Percentiles rank a stretch among this genome's conserved stretches.
Evolutionary conservation across 2,888 invertebrate species (phyloP).

Genomic region (Scaptomyza cyrtandrae): DNA sequence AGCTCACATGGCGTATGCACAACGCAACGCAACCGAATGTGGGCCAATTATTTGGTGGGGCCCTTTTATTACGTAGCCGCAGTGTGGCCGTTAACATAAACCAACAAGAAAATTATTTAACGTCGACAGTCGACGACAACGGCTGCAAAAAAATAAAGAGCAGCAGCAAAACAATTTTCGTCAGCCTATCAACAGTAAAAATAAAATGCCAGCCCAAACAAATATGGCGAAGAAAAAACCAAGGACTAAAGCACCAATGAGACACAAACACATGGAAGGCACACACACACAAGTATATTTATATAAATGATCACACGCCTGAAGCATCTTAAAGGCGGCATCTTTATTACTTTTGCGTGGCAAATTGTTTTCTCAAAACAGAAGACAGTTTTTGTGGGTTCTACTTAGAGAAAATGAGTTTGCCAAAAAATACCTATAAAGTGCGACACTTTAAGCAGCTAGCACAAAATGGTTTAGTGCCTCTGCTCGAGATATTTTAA

Average conservation of each 20-base stretch:
- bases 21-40: slow-evolving; percentile 10
- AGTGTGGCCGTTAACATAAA: slow-evolving; percentile 46
- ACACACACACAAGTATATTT: neutral
- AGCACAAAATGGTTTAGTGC: no score
- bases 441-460: neutral
- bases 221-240: slow-evolving; percentile 18
- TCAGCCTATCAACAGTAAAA: slow-evolving; percentile 77
- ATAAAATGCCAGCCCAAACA: slow-evolving; percentile 71
- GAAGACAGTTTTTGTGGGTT: slow-evolving; percentile 7
- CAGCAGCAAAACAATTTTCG: slow-evolving; percentile 64
- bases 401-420: slow-evolving; percentile 48
- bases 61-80: slow-evolving; percentile 63
- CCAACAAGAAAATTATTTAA: slow-evolving; percentile 50
- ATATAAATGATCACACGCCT: slow-evolving; percentile 12
- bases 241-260: slow-evolving; percentile 63
- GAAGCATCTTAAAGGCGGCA: slow-evolving; percentile 43
- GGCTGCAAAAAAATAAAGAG: slow-evolving; percentile 19
- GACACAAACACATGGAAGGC: slow-evolving; percentile 33
- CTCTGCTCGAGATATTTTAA: no score
- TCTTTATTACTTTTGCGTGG: slow-evolving; percentile 58
- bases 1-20: slow-evolving; percentile 24
- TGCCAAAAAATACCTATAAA: slow-evolving; percentile 26
- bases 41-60: slow-evolving; percentile 62
- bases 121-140: slow-evolving; percentile 25
- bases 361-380: slow-evolving; percentile 58